Evolutionary conservation across 2,797 vertebrate species (phyloP), one percentile per base, ranked within the genome.

Genomic region (Acropternis orthonyx): DNA sequence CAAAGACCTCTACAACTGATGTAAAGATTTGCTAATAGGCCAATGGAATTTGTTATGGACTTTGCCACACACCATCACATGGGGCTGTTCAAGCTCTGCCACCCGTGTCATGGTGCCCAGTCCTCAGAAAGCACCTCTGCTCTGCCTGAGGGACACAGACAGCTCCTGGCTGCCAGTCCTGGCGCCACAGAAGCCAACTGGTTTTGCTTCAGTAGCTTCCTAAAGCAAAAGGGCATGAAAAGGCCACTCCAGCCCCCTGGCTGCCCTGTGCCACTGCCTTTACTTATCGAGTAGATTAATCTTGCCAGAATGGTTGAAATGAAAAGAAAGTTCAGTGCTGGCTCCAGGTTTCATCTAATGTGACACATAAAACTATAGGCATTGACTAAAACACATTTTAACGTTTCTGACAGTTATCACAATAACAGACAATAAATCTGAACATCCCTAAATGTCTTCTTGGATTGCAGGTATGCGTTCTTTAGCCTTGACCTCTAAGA

Each of bases 81-180:
- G 21, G 43, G 68, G 73, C 69, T 80, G 32, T 7, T 39, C 18
- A 4, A 43, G 52, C 44, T 43, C 73, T 17, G 65, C 26, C 72
- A 61, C 10, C 30, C 43, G 0, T 1, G 27, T 1, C 1, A 9
- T 12, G 54, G 12, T 10, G 37, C 2, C 32, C 36, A 10, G 4
- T 12, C 41, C 58, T 34, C 39, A 10, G 39, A 52, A 23, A 44
- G 10, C 8, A 59, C 2, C 30, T 59, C 30, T 17, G 41, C 51
- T 19, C 22, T 30, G 51, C 63, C 0, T 5, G 48, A 39, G 67
- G 21, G 34, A 46, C 65, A 28, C 1, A 12, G 23, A 5, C 39
- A 89, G 71, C 24, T 68, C 39, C 59, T 32, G 27, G 34, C 43
- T 61, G 7, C 36, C 32, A 14, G 32, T 9, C 12, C 54, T 8